Conservation (phyloP, 2,113 vertebrate species). For the Tragelaphus imberbis region DNA sequence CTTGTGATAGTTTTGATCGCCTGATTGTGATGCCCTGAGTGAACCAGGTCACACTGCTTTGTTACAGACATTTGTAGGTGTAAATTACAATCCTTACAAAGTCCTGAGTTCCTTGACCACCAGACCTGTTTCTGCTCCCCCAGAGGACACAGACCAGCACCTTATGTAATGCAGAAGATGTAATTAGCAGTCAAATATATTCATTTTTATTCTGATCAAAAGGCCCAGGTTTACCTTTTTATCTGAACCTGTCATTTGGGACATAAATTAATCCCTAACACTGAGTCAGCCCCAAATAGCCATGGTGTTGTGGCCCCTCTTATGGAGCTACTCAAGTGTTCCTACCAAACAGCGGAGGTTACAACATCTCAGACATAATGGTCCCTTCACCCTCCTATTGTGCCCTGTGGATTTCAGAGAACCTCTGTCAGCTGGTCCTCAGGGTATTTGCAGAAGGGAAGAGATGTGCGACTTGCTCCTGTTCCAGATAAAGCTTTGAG, state of each 20-base stretch:
- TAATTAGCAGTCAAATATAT: too few species aligned
- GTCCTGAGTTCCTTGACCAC: rapidly evolving
- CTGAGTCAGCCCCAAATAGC: rapidly evolving
- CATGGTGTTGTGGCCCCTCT: rapidly evolving
- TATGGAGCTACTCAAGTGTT: rapidly evolving
- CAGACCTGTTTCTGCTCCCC: not conserved
- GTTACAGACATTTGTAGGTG: rapidly evolving
- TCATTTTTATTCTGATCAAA: not conserved
- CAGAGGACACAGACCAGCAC: not conserved
- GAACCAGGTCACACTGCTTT: rapidly evolving
- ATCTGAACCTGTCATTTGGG: not conserved
- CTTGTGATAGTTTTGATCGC: rapidly evolving
- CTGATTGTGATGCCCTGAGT: not conserved
- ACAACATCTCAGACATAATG: rapidly evolving
- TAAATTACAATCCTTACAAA: not conserved
- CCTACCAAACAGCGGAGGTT: not conserved
- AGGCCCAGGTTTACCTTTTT: not conserved
- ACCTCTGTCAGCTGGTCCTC: not conserved
- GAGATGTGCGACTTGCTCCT: not conserved
- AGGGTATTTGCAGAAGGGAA: not conserved
- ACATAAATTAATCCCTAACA: not conserved
- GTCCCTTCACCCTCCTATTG: rapidly evolving
- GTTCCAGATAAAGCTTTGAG: rapidly evolving
- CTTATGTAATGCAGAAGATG: rapidly evolving
- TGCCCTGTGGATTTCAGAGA: not conserved